phyloP scores from a whole-genome alignment of 92 coral and sea anemone species.

The Meandrina meandrites region DNA sequence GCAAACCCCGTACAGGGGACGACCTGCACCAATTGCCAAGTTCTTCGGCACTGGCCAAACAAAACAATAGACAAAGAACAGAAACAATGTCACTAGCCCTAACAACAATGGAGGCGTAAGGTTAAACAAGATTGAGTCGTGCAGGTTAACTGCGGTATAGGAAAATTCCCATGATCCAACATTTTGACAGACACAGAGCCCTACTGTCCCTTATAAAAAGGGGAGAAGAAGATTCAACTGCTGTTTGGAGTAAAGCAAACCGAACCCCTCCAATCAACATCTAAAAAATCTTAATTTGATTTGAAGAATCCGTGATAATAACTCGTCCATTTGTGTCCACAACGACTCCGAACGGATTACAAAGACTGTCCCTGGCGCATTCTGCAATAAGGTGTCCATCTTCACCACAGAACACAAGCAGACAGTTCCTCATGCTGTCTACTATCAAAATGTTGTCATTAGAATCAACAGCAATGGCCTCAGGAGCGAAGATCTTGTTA shows the following conservation, averaged over 20 bases:
- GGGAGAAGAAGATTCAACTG: too few species aligned
- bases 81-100: too few species aligned
- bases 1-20: too few species aligned
- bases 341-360: slow-evolving; percentile 61
- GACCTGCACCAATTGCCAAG: too few species aligned
- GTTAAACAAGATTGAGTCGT: too few species aligned
- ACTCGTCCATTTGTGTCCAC: slow-evolving; percentile 61
- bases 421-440: slow-evolving; percentile 50
- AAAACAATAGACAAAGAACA: too few species aligned
- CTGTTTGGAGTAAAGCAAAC: neutral
- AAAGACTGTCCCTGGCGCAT: slow-evolving; percentile 39
- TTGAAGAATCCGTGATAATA: slow-evolving; percentile 56
- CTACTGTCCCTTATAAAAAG: too few species aligned
- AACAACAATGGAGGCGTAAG: too few species aligned
- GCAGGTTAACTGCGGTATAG: too few species aligned
- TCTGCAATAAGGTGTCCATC: slow-evolving; percentile 59
- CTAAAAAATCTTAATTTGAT: slow-evolving; percentile 58
- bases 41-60: too few species aligned
- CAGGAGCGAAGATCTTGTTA: slow-evolving; percentile 50
- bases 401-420: slow-evolving; percentile 46
- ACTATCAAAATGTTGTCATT: slow-evolving; percentile 61
- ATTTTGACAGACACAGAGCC: too few species aligned
- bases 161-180: too few species aligned
- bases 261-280: neutral
- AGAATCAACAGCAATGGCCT: slow-evolving; percentile 50